A percentile compares a stretch with the other conserved stretches of the same genome.
Conservation (phyloP, 2,113 vertebrate genomes). For the Scomber scombrus region DNA sequence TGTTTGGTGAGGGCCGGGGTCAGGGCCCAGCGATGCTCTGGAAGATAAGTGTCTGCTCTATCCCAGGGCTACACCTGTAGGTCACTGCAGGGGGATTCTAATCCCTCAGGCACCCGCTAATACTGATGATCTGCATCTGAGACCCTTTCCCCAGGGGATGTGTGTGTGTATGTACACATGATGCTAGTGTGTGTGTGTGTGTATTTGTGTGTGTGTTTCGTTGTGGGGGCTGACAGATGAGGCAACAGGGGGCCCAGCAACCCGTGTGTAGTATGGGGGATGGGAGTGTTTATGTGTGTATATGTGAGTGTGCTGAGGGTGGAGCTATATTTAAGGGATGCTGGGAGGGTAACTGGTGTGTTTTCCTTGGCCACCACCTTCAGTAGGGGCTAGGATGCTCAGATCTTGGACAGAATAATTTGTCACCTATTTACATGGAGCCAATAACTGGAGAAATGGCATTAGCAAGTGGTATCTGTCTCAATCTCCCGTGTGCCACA, state of each 20-base stretch:
- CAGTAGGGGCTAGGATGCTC: slow-evolving; percentile 46
- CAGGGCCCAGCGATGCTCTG: slow-evolving; percentile 72
- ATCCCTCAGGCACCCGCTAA: slow-evolving; percentile 83
- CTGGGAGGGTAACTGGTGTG: slow-evolving; percentile 68
- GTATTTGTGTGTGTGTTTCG: slow-evolving; percentile 35
- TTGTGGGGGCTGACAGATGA: slow-evolving; percentile 71
- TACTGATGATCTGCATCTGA: slow-evolving; percentile 87
- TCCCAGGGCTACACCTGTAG: slow-evolving; percentile 88
- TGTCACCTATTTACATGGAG: slow-evolving; percentile 81
- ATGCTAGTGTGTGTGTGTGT: slow-evolving; percentile 35
- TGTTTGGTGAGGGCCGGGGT: slow-evolving; percentile 52
- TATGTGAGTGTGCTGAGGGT: slow-evolving; percentile 42
- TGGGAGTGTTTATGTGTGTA: slow-evolving; percentile 49
- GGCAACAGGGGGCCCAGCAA: slow-evolving; percentile 74
- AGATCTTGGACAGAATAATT: slow-evolving; percentile 81
- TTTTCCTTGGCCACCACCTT: slow-evolving; percentile 71
- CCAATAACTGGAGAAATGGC: slow-evolving; percentile 67
- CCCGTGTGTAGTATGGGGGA: slow-evolving; percentile 61
- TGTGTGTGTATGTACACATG: slow-evolving; percentile 37
- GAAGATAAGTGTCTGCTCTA: slow-evolving; percentile 84
- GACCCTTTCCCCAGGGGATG: slow-evolving; percentile 81
- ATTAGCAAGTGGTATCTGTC: slow-evolving; percentile 79
- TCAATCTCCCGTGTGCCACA: slow-evolving; percentile 48
- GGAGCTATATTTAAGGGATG: slow-evolving; percentile 72
- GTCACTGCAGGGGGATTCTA: slow-evolving; percentile 83